These are phyloP conservation scores for Leptinotarsa defecta DNA, from an alignment of 1,140 invertebrate genomes.

Conservation along the genomic window DNA sequence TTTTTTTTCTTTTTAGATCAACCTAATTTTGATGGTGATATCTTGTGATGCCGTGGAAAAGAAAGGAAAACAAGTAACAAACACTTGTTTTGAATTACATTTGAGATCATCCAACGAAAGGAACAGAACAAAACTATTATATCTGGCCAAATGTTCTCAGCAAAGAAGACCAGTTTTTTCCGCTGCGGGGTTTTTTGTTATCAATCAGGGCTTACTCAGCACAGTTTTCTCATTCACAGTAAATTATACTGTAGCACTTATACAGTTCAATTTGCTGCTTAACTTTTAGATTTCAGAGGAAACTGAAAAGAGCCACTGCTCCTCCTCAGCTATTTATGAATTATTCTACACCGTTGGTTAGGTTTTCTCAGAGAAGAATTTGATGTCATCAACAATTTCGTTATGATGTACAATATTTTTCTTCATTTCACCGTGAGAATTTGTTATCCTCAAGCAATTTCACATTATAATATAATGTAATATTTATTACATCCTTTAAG, in stretches of 20 bases:
- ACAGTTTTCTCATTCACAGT: neutral
- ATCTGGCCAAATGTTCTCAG: neutral
- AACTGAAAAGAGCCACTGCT: too few relatives aligned
- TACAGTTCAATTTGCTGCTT: slow-evolving; percentile 7
- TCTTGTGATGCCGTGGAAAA: neutral
- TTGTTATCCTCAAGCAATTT: too few relatives aligned
- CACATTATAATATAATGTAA: too few relatives aligned
- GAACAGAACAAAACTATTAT: neutral
- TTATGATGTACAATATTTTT: too few relatives aligned
- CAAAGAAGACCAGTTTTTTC: slow-evolving; percentile 5
- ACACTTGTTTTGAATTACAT: neutral
- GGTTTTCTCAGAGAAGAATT: too few relatives aligned
- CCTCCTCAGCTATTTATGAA: too few relatives aligned
- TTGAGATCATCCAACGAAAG: neutral
- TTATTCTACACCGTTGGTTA: too few relatives aligned
- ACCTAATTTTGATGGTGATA: neutral
- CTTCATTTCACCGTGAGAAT: too few relatives aligned
- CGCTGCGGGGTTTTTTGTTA: slow-evolving; percentile 1
- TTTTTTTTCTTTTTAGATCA: neutral
- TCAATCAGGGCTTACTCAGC: neutral
- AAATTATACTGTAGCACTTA: neutral
- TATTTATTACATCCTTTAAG: too few relatives aligned
- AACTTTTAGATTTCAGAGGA: too few relatives aligned
- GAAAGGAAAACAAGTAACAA: neutral
- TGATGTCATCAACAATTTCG: too few relatives aligned